phyloP scores from a whole-genome alignment of 2,113 vertebrate species.

The Cygnus buccinator region DNA sequence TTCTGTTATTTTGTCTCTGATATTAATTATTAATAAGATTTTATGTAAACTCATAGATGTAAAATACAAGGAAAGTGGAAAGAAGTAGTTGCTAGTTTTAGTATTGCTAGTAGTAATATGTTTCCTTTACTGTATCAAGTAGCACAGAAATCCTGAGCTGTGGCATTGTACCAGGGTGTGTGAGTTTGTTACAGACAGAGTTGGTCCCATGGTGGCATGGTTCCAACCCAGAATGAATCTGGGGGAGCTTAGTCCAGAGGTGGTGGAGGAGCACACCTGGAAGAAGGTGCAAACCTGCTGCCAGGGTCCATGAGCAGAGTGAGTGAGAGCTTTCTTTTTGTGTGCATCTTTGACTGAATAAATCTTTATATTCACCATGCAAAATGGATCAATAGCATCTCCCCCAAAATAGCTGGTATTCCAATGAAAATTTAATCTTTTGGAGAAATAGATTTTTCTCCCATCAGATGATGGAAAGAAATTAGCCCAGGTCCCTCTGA shows the following conservation, averaged over 20 bases:
- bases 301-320: background rate
- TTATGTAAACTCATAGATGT: background rate
- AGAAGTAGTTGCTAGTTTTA: background rate
- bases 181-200: background rate
- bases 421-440: background rate
- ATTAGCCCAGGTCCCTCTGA: background rate
- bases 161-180: background rate
- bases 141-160: background rate
- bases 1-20: background rate
- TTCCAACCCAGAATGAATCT: background rate
- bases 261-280: background rate
- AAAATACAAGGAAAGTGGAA: background rate
- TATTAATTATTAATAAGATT: background rate
- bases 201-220: background rate
- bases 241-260: background rate
- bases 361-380: background rate
- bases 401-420: background rate
- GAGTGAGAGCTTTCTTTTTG: background rate
- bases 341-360: background rate
- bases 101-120: background rate
- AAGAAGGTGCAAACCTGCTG: background rate
- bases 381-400: background rate
- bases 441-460: background rate
- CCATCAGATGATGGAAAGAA: background rate
- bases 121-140: background rate